Conservation (phyloP, 2,888 invertebrate genomes). For the Pristionchus japonicus region DNA sequence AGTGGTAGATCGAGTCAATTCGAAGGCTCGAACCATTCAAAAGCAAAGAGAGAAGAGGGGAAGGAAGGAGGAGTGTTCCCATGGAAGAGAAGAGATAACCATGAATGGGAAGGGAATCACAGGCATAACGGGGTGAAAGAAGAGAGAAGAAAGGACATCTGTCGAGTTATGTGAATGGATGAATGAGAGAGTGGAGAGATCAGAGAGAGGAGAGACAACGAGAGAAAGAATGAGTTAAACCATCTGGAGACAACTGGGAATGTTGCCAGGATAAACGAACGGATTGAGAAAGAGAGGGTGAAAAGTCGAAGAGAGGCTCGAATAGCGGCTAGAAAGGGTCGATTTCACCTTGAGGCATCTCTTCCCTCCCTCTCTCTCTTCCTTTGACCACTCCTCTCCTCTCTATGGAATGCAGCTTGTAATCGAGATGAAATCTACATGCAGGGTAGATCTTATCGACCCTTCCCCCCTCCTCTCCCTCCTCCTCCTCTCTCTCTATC, state of each 20-base stretch:
- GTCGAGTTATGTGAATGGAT: constrained; percentile 18
- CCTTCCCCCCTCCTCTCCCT: too few species aligned
- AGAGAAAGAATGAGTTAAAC: neutral
- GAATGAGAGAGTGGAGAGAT: neutral
- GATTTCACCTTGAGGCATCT: constrained; percentile 16
- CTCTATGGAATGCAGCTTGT: constrained; percentile 15
- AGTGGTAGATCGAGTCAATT: constrained; percentile 22
- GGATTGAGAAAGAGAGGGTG: neutral
- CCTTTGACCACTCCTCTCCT: neutral
- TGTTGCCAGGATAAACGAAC: neutral
- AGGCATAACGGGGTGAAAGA: neutral
- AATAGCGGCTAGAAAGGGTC: neutral
- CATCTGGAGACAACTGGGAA: constrained; percentile 2
- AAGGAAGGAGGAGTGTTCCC: neutral
- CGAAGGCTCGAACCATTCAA: neutral
- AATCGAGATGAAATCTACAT: neutral
- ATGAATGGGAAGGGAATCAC: constrained; percentile 11
- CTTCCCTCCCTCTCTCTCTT: too few species aligned
- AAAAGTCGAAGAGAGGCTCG: neutral
- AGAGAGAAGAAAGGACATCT: constrained; percentile 14
- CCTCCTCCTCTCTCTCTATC: too few species aligned
- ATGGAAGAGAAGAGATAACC: neutral
- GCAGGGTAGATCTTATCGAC: neutral
- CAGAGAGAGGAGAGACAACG: neutral
- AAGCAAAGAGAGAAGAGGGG: neutral